Evolutionary conservation across 2,113 vertebrate genomes (phyloP).

Genomic region (Nycticryphes semicollaris): DNA sequence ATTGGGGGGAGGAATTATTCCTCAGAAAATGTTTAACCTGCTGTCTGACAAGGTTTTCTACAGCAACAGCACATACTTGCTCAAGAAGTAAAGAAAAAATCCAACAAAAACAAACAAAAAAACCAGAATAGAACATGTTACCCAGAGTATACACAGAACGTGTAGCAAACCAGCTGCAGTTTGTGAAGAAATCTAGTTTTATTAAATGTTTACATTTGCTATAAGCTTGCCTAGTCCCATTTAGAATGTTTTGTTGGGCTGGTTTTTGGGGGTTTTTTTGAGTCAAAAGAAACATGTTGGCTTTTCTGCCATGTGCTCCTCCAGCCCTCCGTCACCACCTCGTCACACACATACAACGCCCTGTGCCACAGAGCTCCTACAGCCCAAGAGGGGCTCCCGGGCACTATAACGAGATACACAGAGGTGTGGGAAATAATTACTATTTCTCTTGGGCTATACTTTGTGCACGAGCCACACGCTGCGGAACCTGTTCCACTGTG

Average conservation of each 20-base stretch:
- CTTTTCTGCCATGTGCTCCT: background rate
- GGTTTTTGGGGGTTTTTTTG: background rate
- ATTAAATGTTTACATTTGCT: background rate
- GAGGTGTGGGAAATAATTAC: background rate
- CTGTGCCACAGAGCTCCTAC: background rate
- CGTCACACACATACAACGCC: fast-evolving
- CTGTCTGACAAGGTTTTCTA: too few species aligned
- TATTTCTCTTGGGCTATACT: background rate
- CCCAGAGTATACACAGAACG: background rate
- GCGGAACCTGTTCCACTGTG: background rate
- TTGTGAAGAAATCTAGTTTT: background rate
- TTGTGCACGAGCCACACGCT: background rate
- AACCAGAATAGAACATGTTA: background rate
- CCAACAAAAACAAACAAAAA: background rate
- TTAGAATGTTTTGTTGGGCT: background rate
- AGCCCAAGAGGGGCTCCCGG: background rate
- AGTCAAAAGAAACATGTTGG: background rate
- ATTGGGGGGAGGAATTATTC: background rate
- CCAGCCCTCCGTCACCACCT: background rate
- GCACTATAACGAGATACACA: fast-evolving
- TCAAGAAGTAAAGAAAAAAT: background rate
- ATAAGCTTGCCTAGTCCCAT: background rate
- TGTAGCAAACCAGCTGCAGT: background rate
- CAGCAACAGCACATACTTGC: background rate
- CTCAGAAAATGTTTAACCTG: too few species aligned